Evolutionary conservation across 2,113 vertebrate species (phyloP), one percentile per base, ranked within the genome.

Genomic region (Grus americana): DNA sequence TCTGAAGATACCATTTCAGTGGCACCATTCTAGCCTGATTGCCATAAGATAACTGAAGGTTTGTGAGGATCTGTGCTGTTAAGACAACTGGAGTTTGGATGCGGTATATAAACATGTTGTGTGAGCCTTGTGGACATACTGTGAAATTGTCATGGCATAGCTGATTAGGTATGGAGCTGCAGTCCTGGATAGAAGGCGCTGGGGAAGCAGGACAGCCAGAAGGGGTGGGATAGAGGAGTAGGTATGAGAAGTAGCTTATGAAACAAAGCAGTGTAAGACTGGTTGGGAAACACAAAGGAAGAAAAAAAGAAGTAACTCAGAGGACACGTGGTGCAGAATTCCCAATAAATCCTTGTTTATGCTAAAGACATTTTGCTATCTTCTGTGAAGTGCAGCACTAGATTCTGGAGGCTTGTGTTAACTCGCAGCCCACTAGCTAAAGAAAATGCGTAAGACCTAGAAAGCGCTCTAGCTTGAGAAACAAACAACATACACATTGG

Each of bases 91-190:
- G 46, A 46, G 38, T 58, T 65, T 78, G 63, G 23, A 21, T 70
- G 7, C 10, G 12, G 16, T 52, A 0, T 62, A 26, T 40, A 30
- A 59, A 52, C 0, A 0, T 0, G 2, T 17, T 63, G 15, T 79
- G 23, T 79, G 52, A 49, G 30, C 30, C 14, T 14, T 0, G 0
- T 17, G 13, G 40, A 42, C 5, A 4, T 38, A 3, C 0, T 44
- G 9, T 34, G n/a, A 6, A 72, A 50, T 23, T 26, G 7, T 34
- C 26, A n/a, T 0, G 0, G 42, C 13, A 30, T 1, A 32, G 13
- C 24, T 70, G 47, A 14, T 55, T 13, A 44, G 29, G 7, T 20
- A 29, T 2, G 6, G 36, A 86, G 20, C 20, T 79, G 55, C 13
- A 24, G 38, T 46, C 30, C 52, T 62, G 75, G 10, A 18, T 8